phyloP scores from a whole-genome alignment of 1,140 invertebrate genomes.

The Ceratoteleas bidentatus region DNA sequence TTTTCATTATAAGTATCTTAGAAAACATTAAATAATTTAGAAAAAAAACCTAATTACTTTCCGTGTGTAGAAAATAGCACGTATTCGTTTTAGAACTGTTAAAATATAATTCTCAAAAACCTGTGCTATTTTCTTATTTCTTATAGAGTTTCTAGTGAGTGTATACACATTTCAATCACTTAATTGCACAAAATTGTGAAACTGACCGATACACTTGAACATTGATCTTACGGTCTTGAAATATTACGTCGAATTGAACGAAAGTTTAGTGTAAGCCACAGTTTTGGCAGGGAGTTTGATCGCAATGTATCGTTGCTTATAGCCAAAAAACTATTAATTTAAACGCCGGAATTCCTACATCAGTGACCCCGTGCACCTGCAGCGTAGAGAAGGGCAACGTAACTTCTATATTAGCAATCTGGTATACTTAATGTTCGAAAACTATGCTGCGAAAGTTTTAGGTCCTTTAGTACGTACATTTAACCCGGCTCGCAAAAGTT shows the following conservation, averaged over 20 bases:
- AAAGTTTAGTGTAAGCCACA: constrained; percentile 1
- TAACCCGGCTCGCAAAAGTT: constrained; percentile 52
- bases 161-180: too few relatives aligned
- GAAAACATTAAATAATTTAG: too few relatives aligned
- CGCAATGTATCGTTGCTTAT: constrained; percentile 24
- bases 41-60: too few relatives aligned
- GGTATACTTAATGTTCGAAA: constrained; percentile 60
- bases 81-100: too few relatives aligned
- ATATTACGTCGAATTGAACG: constrained; percentile 8
- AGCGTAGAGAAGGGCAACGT: constrained; percentile 34
- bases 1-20: too few relatives aligned
- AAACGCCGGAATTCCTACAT: constrained; percentile 45
- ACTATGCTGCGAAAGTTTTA: constrained; percentile 59
- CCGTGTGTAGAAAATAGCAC: too few relatives aligned
- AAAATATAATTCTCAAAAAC: too few relatives aligned
- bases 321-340: constrained; percentile 43
- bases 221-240: too few relatives aligned
- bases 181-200: too few relatives aligned
- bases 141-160: too few relatives aligned
- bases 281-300: constrained; percentile 26
- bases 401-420: constrained; percentile 60
- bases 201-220: too few relatives aligned
- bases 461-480: constrained; percentile 56
- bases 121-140: too few relatives aligned
- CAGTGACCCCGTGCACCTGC: constrained; percentile 38